A percentile compares a stretch with the other conserved stretches of the same genome.
These are phyloP conservation scores for Falco columbarius DNA, from an alignment of 2,797 vertebrate genomes.

Conservation along the genomic window DNA sequence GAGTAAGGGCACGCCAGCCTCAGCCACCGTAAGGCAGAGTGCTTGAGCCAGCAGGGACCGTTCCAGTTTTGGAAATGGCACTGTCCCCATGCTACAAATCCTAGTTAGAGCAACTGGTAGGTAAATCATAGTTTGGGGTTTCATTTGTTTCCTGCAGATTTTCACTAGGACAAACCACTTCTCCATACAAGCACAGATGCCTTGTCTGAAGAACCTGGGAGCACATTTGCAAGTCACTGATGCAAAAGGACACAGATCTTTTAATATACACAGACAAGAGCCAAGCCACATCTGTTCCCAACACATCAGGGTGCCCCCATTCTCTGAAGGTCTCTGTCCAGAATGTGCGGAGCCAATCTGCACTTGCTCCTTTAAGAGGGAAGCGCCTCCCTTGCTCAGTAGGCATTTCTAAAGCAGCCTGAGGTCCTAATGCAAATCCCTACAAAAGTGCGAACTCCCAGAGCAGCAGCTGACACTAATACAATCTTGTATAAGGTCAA, in stretches of 20 bases:
- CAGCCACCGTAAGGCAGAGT: not conserved
- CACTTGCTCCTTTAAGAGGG: not conserved
- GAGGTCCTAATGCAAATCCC: not conserved
- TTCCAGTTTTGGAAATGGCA: not conserved
- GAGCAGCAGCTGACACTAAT: not conserved
- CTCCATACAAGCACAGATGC: not conserved
- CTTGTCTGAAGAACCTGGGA: not conserved
- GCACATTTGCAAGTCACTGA: not conserved
- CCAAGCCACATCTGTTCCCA: not conserved
- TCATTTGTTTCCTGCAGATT: not conserved
- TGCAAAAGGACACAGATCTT: not conserved
- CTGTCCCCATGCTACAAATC: not conserved
- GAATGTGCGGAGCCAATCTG: fast-evolving
- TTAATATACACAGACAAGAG: not conserved
- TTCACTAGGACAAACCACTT: not conserved
- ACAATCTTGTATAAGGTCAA: not conserved
- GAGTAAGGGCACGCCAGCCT: not conserved
- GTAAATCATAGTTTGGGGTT: not conserved
- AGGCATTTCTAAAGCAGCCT: not conserved
- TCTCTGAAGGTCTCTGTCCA: not conserved
- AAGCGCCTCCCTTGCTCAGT: not conserved
- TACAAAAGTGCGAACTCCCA: not conserved
- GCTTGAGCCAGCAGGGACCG: not conserved
- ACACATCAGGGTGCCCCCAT: not conserved
- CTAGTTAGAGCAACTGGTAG: not conserved